phyloP scores from a whole-genome alignment of 1,140 invertebrate genomes.

The Lasioglossum albipes region DNA sequence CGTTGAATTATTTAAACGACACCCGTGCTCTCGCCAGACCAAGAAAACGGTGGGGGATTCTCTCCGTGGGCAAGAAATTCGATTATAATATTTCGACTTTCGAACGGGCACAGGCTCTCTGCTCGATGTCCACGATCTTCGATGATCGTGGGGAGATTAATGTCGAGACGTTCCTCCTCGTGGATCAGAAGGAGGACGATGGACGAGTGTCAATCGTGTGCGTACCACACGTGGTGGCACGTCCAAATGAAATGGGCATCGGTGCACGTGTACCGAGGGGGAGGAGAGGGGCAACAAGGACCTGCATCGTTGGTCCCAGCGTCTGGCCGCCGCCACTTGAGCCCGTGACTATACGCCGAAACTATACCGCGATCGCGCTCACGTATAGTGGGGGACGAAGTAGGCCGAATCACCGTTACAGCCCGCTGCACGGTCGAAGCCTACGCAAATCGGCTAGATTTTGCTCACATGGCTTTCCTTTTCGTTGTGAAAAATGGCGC shows the following conservation, averaged over 20 bases:
- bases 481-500: conserved; percentile 80
- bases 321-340: conserved; percentile 2
- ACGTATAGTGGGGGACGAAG: conserved; percentile 66
- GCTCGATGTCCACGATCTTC: too few relatives aligned
- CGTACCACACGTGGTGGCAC: neutral
- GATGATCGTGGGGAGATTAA: too few relatives aligned
- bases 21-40: too few relatives aligned
- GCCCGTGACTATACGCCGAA: conserved; percentile 58
- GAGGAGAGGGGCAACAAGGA: neutral
- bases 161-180: too few relatives aligned
- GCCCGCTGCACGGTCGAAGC: conserved; percentile 61
- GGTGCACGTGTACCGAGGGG: neutral
- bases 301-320: conserved; percentile 14
- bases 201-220: neutral
- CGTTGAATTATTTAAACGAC: neutral
- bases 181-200: neutral
- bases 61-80: too few relatives aligned
- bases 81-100: too few relatives aligned
- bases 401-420: conserved; percentile 79
- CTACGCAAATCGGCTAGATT: conserved; percentile 72
- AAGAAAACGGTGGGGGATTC: too few relatives aligned
- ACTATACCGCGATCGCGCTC: conserved; percentile 56
- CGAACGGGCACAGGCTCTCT: too few relatives aligned
- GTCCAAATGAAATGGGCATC: conserved; percentile 2
- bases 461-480: conserved; percentile 79